phyloP scores from a whole-genome alignment of 2,113 vertebrate genomes.

The Progne subis region DNA sequence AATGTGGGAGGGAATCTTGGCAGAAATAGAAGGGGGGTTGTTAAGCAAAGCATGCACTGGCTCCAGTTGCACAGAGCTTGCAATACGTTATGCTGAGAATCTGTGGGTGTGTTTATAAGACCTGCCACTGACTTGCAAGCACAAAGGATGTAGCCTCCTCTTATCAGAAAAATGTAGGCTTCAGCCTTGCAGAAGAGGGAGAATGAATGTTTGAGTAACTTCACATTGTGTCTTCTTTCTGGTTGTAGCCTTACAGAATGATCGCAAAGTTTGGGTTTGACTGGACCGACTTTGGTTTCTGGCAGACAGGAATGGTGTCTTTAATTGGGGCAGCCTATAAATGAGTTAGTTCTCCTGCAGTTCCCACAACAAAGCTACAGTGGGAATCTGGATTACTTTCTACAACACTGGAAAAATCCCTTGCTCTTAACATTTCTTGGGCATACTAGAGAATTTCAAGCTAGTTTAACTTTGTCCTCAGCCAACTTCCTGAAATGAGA shows the following conservation, averaged over 20 bases:
- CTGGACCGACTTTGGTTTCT: not conserved
- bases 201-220: not conserved
- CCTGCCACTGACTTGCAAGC: slow-evolving; percentile 27
- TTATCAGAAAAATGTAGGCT: slow-evolving; percentile 41
- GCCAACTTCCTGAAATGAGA: slow-evolving; percentile 44
- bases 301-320: not conserved
- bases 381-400: slow-evolving; percentile 18
- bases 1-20: slow-evolving; percentile 66
- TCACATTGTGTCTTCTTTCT: not conserved
- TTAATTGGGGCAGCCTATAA: slow-evolving; percentile 22
- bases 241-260: not conserved
- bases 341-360: slow-evolving; percentile 20
- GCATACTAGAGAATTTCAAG: slow-evolving; percentile 33
- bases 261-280: not conserved
- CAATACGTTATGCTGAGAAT: slow-evolving; percentile 32
- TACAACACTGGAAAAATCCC: slow-evolving; percentile 42
- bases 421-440: slow-evolving; percentile 31
- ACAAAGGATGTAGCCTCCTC: slow-evolving; percentile 32
- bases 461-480: slow-evolving; percentile 48
- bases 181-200: not conserved
- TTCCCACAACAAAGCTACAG: slow-evolving; percentile 31
- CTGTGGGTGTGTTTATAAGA: slow-evolving; percentile 62
- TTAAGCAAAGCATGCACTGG: slow-evolving; percentile 39
- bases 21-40: slow-evolving; percentile 44
- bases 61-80: slow-evolving; percentile 16